Evolutionary conservation across 2,113 vertebrate species (phyloP), one percentile per base, ranked within the genome.

Genomic region (Entelurus aequoreus): DNA sequence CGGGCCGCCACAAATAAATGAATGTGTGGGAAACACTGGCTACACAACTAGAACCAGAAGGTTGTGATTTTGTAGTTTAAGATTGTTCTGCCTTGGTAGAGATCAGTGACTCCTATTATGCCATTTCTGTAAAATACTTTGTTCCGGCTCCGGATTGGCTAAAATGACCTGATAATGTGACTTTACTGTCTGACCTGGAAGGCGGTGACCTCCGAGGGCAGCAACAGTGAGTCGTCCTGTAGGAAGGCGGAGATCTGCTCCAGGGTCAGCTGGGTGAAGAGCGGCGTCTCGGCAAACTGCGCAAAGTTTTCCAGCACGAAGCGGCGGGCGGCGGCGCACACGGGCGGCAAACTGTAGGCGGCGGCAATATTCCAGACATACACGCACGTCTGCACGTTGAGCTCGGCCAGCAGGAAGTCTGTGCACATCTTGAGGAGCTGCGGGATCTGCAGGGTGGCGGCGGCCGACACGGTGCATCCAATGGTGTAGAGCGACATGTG

Each of bases 401-500:
- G 77, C 80, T 93, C 93, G 0, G 72, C 82, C 76, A 91, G 6
- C 44, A 94, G 88, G 86, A 94, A 94, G 75, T 92, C 81, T n/a
- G 84, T 82, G 84, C 92, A 94, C 85, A 91, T 88, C 76, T 88
- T 88, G 14, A 93, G 90, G 49, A 94, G 87, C 42, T 90, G 85
- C 0, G 81, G 87, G 68, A 93, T 91, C 82, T 89, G 91, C 71
- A 94, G 88, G 48, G 83, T 84, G 56, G 81, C 79, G 55, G 92
- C 93, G 0, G 89, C 88, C 0, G 92, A 91, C 12, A 90, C 86
- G 4, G 90, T 92, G 84, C 93, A 93, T 70, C 91, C 90, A 15
- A 93, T 91, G 81, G 92, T 93, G 86, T 93, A 92, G 8, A 94
- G 88, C 4, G 92, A 93, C 87, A 94, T 90, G 83, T 89, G 91